These are phyloP conservation scores for Lontra canadensis DNA, from an alignment of 2,113 vertebrate species.

Conservation along the genomic window DNA sequence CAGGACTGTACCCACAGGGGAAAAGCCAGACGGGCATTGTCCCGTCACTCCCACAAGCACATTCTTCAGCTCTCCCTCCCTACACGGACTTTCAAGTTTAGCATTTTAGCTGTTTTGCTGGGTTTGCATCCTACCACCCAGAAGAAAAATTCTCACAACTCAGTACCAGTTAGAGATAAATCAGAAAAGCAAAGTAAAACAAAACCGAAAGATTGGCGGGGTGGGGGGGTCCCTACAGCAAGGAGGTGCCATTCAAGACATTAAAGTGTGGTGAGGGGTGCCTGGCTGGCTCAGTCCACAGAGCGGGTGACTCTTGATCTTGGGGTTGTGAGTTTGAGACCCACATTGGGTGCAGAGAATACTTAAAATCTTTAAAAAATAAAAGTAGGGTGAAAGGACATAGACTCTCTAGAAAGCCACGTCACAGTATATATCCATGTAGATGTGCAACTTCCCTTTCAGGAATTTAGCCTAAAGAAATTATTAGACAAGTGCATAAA, in stretches of 20 bases:
- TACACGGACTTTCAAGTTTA: background rate
- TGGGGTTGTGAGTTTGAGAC: background rate
- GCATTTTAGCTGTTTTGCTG: background rate
- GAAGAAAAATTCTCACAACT: background rate
- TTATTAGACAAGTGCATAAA: background rate
- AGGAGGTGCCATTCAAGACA: background rate
- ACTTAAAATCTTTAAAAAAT: background rate
- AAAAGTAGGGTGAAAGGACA: background rate
- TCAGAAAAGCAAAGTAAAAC: slow-evolving; percentile 10
- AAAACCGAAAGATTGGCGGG: background rate
- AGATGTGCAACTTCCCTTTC: background rate
- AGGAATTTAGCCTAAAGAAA: slow-evolving; percentile 7
- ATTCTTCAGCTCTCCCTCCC: background rate
- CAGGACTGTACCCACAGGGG: background rate
- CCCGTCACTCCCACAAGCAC: background rate
- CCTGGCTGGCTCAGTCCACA: background rate
- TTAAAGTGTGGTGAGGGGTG: background rate
- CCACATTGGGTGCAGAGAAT: background rate
- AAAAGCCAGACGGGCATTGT: background rate
- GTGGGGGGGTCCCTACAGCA: background rate
- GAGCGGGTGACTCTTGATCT: background rate
- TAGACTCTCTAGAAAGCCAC: background rate
- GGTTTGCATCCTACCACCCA: background rate
- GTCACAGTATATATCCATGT: background rate
- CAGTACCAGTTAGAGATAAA: background rate